These are phyloP conservation scores for Isichthys henryi DNA, from an alignment of 2,113 vertebrate genomes.

Conservation along the genomic window DNA sequence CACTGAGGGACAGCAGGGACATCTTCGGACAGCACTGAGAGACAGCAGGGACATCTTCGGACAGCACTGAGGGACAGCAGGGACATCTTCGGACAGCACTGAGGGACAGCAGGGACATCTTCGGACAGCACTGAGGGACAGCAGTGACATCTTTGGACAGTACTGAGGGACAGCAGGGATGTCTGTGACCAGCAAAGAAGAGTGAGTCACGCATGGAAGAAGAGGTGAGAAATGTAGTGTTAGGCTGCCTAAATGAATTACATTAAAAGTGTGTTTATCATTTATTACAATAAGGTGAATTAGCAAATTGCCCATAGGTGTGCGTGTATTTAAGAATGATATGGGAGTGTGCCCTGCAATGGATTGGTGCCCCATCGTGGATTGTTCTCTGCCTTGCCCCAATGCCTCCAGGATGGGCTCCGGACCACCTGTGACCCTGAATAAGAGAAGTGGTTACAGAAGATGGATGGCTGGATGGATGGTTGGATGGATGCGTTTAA, in stretches of 20 bases:
- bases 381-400: neutral
- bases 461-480: neutral
- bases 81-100: accelerated
- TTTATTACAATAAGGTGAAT: neutral
- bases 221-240: neutral
- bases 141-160: too few relatives aligned
- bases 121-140: too few relatives aligned
- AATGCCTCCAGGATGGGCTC: neutral
- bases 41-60: too few relatives aligned
- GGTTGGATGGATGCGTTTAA: neutral
- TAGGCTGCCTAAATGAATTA: neutral
- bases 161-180: too few relatives aligned
- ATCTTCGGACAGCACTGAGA: too few relatives aligned
- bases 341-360: neutral
- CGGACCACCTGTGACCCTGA: neutral
- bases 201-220: too few relatives aligned
- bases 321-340: neutral
- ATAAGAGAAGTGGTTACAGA: neutral
- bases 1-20: too few relatives aligned
- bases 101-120: neutral
- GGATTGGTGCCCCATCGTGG: neutral
- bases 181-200: too few relatives aligned
- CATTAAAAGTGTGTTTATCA: neutral
- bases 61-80: too few relatives aligned
- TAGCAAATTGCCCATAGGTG: neutral